phyloP scores from a whole-genome alignment of 2,797 vertebrate species.

The Diceros bicornis region DNA sequence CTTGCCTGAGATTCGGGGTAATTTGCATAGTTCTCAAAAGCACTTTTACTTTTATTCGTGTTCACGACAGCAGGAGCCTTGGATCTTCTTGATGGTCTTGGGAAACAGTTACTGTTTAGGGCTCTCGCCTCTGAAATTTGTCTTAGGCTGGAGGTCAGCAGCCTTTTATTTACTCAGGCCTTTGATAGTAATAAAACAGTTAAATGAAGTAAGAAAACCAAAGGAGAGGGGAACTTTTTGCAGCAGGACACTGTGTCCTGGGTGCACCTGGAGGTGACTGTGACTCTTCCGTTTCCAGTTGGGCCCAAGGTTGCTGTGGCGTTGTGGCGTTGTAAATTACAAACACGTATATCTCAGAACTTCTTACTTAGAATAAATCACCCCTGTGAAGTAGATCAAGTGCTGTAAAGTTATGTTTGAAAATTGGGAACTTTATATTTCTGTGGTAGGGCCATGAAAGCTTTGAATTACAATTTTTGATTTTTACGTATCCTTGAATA shows the following conservation, averaged over 20 bases:
- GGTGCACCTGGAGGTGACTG: background rate
- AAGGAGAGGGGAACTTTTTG: background rate
- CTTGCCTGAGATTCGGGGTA: background rate
- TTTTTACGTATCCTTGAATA: background rate
- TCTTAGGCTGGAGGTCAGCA: background rate
- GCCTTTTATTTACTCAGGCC: background rate
- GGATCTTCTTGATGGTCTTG: background rate
- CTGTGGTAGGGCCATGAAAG: too few species aligned
- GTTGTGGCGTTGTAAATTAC: background rate
- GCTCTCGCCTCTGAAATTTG: background rate
- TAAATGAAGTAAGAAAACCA: background rate
- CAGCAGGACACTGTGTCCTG: background rate
- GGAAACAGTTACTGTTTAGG: background rate
- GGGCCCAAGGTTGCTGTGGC: background rate
- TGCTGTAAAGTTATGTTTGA: background rate
- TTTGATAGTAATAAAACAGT: background rate
- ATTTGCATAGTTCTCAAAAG: background rate
- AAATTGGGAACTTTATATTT: background rate
- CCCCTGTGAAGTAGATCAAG: too few species aligned
- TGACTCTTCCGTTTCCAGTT: background rate
- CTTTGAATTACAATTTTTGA: background rate
- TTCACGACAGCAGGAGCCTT: background rate
- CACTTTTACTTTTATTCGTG: background rate
- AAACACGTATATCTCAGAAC: accelerated
- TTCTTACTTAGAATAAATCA: background rate